Evolutionary conservation across 2,113 vertebrate genomes (phyloP), one percentile per base, ranked within the genome.

Genomic region (Rattus norvegicus): DNA sequence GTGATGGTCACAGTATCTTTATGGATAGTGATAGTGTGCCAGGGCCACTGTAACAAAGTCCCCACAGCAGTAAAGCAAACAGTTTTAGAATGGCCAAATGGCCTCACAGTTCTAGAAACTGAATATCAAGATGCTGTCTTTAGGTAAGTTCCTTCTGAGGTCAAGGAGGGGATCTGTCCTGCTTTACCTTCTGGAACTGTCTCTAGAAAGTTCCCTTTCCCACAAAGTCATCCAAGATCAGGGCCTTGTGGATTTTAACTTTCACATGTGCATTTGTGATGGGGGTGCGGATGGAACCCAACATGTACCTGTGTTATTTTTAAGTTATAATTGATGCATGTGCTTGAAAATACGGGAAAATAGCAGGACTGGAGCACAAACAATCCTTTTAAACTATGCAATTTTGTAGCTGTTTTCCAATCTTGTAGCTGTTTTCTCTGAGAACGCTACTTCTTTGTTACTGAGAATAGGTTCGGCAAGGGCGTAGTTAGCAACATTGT

Each of bases 291-390:
- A 75, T 54, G 52, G 63, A 26, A 0, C 70, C 49, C 33, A 36
- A 87, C 8, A 43, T 13, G 5, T 30, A 14, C 73, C 11, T 76
- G 22, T 12, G 30, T 94, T 94, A 36, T 65, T 95, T 95, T 95
- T 80, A 80, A 69, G 56, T 90, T 65, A 85, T 6, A 8, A 59
- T 43, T 79, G 79, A 90, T 43, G 22, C 49, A 6, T 36, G 36
- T 4, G 47, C 76, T 94, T 95, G 56, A 19, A 85, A 95, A 52
- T 67, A 69, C 54, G 49, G 90, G 43, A 81, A 92, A 61, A 36
- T 54, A 75, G 67, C 13, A 49, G 52, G 47, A 26, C 5, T 30
- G 22, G 6, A 87, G 52, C 59, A 92, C 47, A 30, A 80, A 61
- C 1, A 12, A 61, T 52, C 49, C 0, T 7, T 43, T 36, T 28